Base-by-base conservation (phyloP, 2,888 invertebrate genomes). In the Halocaridina rubra region DNA sequence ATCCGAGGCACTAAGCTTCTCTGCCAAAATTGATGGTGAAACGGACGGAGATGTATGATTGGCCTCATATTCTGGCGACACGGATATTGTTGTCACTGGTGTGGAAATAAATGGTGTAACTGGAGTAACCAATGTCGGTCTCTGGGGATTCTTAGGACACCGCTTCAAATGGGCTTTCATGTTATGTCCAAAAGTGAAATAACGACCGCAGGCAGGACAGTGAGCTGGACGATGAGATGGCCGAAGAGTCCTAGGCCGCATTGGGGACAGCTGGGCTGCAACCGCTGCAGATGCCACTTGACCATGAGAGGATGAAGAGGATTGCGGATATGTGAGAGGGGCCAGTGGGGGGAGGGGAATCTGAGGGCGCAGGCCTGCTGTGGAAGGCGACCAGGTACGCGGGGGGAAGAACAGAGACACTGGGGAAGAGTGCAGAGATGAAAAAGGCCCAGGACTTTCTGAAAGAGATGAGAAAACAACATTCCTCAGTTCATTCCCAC, bases 371-470 rank as follows among this genome's bases (percentile, higher is more conserved):
- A 88, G 77, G 61, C 86, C 84, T 74, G 84, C 86, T 29, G 86
- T 72, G 61, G 88, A 86, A 78, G 86, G 75, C 59, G 88, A 86
- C 88, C 88, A 88, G 80, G 86, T 88, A 76, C 88, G 82, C 69
- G 88, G 86, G 79, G 88, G 84, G 86, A 88, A 88, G 86, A 88
- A 88, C 78, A 88, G 78, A 74, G 88, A 88, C 75, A 88, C 86
- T 64, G 85, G 86, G 78, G 88, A 87, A 71, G 85, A 81, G 84
- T 86, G 88, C 77, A 84, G 84, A 86, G 86, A 80, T 77, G 86
- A 84, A 75, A 84, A 80, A 80, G 80, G 80, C 84, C 84, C 84
- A 84, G 67, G 84, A 84, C 84, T 84, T 78, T 84, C 84, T 84
- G 84, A 84, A 84, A 84, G 79, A 84, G 84, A 84, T 79, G 84